Base-by-base conservation (phyloP, 2,113 vertebrate genomes). In the Misgurnus mizolepis region DNA sequence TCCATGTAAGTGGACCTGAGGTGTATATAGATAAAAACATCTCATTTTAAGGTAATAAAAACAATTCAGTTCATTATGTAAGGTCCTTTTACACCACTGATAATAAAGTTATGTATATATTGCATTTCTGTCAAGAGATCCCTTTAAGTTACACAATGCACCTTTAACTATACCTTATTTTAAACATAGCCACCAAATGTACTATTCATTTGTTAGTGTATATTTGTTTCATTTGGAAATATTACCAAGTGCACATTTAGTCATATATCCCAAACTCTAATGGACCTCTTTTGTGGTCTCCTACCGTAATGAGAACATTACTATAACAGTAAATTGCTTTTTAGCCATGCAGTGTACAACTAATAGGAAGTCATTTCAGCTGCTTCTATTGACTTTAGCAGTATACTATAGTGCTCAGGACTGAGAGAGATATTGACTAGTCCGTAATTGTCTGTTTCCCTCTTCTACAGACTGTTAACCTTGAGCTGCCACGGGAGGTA, bases 391-490 rank as follows among this genome's bases (percentile, higher is more conserved):
- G 79, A 80, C 70, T 65, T 66, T 53, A 41, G 58, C 15, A 22
- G 67, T 76, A 62, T 40, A 76, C 60, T 74, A 56, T 40, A 71
- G 47, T 72, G 43, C 69, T 39, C 43, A 50, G 15, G 53, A 70
- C 60, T 22, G 18, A 95, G 94, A 92, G 90, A 84, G 90, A 92
- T 95, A 96, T 94, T 95, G 95, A 95, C 93, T 94, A 90, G 89
- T 84, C 91, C 94, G 95, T 95, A 97, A 95, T 95, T 95, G 95
- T 94, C 92, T 95, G 94, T 94, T 95, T 95, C 94, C 94, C 93
- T 93, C 91, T 90, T 95, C 94, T 93, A 94, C 94, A 94, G 95
- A 94, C 92, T 94, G 93, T 96, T 97, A 96, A 97, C 95, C 95
- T 96, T 95, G 94, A 95, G 92, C 92, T 87, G 90, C 93, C 89